Percentiles rank a stretch among this genome's conserved stretches.
phyloP scores from a whole-genome alignment of 2,113 vertebrate species.

The Zosterops hypoxanthus region DNA sequence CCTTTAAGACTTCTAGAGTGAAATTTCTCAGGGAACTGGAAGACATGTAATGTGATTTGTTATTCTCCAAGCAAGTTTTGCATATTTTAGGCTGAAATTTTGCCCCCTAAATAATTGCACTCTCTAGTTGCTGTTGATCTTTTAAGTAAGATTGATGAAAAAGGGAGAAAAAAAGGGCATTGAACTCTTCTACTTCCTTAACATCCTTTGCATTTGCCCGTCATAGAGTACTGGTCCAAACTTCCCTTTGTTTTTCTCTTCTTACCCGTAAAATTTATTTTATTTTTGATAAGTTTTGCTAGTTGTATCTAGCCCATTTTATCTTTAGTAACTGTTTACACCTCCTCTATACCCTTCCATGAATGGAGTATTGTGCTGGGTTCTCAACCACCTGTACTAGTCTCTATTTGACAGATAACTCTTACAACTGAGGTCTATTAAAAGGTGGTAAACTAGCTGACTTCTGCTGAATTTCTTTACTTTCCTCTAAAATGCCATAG shows the following conservation, averaged over 20 bases:
- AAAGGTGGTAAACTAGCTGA: not conserved
- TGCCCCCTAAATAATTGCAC: not conserved
- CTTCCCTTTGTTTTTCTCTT: not conserved
- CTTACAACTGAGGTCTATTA: not conserved
- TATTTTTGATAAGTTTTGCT: not conserved
- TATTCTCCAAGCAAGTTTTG: not conserved
- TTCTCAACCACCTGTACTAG: not conserved
- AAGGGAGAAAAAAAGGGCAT: not conserved
- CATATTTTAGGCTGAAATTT: not conserved
- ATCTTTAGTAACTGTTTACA: not conserved
- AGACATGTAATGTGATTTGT: not conserved
- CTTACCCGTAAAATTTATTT: not conserved
- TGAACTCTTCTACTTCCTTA: not conserved
- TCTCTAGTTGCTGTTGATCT: not conserved
- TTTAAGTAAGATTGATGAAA: not conserved
- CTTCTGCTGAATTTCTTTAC: not conserved
- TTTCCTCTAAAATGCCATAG: not conserved
- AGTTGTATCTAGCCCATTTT: not conserved
- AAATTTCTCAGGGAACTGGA: not conserved
- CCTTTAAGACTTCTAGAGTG: not conserved
- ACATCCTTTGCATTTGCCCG: not conserved
- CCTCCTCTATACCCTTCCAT: fast-evolving
- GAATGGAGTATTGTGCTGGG: not conserved
- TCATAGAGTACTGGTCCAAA: not conserved
- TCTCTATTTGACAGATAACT: not conserved